Evolutionary conservation across 2,888 invertebrate genomes (phyloP).

Genomic region (Drosophila vallismaia): DNA sequence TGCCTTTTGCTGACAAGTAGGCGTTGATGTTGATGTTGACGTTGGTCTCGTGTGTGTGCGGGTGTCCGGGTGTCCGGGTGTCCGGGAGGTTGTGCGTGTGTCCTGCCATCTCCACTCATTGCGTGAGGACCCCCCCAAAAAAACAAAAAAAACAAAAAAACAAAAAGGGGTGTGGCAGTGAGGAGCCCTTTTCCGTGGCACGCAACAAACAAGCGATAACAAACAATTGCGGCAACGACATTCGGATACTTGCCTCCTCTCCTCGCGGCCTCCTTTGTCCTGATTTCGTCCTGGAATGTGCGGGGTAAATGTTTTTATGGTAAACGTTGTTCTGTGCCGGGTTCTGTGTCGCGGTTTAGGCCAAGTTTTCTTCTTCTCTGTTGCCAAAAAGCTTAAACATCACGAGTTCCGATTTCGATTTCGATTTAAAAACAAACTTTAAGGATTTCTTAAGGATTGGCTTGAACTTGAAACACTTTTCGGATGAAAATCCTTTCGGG

Average conservation of each 20-base stretch:
- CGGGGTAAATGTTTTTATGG: constrained; percentile 8
- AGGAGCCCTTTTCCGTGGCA: constrained; percentile 29
- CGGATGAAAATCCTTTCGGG: too few relatives aligned
- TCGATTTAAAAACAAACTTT: too few relatives aligned
- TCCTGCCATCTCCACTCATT: constrained; percentile 18
- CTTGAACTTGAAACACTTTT: too few relatives aligned
- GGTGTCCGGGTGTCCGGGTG: background rate
- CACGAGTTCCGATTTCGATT: too few relatives aligned
- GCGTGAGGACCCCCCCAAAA: constrained; percentile 29
- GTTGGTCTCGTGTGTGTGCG: constrained; percentile 48
- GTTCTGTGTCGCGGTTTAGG: background rate
- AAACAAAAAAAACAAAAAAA: background rate
- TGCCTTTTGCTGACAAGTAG: constrained; percentile 43
- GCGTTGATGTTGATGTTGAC: constrained; percentile 54
- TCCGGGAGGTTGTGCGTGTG: background rate
- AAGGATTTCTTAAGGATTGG: too few relatives aligned
- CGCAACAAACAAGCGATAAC: constrained; percentile 73
- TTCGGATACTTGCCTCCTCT: constrained; percentile 26
- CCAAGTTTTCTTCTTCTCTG: background rate
- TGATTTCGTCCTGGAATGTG: constrained; percentile 5
- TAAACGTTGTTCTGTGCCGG: background rate
- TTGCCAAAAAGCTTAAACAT: background rate
- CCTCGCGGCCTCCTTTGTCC: background rate
- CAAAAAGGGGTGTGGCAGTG: background rate
- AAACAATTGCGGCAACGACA: constrained; percentile 52